A percentile compares a stretch with the other conserved stretches of the same genome.
Conservation (phyloP, 30 jellyfish, hydroid and myxozoan genomes). For the Morbakka virulenta region DNA sequence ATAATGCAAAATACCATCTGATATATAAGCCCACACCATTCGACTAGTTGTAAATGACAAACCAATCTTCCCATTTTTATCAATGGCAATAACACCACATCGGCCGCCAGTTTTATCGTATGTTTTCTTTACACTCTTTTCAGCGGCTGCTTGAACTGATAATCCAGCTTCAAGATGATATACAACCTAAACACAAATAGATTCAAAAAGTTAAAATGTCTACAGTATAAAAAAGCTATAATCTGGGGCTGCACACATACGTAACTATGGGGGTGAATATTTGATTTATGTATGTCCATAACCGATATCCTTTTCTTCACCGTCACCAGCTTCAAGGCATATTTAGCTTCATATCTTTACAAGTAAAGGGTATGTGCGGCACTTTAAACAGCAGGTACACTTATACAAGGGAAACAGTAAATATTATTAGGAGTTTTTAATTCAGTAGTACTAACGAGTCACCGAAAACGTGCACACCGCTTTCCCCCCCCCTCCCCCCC, state of each 20-base stretch:
- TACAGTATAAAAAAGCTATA: neutral
- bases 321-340: too few species aligned
- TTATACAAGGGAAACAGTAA: too few species aligned
- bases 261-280: too few species aligned
- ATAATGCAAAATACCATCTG: constrained; percentile 28
- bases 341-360: too few species aligned
- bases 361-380: too few species aligned
- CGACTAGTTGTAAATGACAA: constrained; percentile 57
- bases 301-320: too few species aligned
- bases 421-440: too few species aligned
- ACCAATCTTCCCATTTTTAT: constrained; percentile 75
- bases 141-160: constrained; percentile 75
- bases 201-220: neutral
- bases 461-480: too few species aligned
- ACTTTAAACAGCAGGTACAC: too few species aligned
- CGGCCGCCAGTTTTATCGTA: constrained; percentile 65
- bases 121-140: constrained; percentile 59
- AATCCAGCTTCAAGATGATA: constrained; percentile 75
- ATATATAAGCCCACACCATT: constrained; percentile 92
- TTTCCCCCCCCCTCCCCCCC: too few species aligned
- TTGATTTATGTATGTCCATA: too few species aligned
- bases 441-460: too few species aligned
- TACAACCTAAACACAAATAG: constrained; percentile 42
- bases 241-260: neutral
- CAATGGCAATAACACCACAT: constrained; percentile 85